These are phyloP conservation scores for Ophiothrix spiculata DNA, from an alignment of 35 echinoderm and acorn worm species.

Conservation along the genomic window DNA sequence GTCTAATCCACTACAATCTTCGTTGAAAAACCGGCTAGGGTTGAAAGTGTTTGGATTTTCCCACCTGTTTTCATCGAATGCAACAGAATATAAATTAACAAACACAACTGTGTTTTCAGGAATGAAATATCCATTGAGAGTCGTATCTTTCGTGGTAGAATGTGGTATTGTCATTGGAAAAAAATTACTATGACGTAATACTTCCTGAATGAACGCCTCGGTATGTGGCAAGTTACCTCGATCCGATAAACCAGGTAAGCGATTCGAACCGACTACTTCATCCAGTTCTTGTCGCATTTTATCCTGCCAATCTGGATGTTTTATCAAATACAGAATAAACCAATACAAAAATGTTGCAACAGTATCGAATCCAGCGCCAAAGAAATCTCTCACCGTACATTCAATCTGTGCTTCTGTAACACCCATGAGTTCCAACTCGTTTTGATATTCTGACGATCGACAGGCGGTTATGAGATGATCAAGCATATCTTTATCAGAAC, in stretches of 20 bases:
- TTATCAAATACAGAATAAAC: constrained; percentile 52
- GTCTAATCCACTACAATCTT: constrained; percentile 60
- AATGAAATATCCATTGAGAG: constrained; percentile 61
- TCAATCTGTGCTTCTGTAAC: constrained; percentile 39
- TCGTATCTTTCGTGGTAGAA: constrained; percentile 55
- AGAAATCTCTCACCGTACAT: constrained; percentile 42
- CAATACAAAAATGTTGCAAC: constrained; percentile 50
- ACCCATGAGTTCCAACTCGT: constrained; percentile 20
- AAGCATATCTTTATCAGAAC: constrained; percentile 52
- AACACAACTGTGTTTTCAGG: constrained; percentile 72
- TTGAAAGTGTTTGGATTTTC: constrained; percentile 57
- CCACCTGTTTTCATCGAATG: constrained; percentile 48
- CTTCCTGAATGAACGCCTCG: constrained; percentile 63
- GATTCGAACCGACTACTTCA: constrained; percentile 54
- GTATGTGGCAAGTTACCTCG: constrained; percentile 47
- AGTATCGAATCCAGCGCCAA: constrained; percentile 75
- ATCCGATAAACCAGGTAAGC: constrained; percentile 50
- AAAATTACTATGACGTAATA: constrained; percentile 44
- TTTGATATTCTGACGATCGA: constrained; percentile 7
- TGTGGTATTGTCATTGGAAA: constrained; percentile 65
- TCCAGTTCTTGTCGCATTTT: constrained; percentile 64
- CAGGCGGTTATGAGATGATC: constrained; percentile 62
- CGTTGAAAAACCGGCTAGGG: constrained; percentile 52
- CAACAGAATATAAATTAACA: constrained; percentile 66
- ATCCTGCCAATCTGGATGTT: constrained; percentile 50